Evolutionary conservation across 2,888 invertebrate species (phyloP).

Genomic region (Drosophila demipolita): DNA sequence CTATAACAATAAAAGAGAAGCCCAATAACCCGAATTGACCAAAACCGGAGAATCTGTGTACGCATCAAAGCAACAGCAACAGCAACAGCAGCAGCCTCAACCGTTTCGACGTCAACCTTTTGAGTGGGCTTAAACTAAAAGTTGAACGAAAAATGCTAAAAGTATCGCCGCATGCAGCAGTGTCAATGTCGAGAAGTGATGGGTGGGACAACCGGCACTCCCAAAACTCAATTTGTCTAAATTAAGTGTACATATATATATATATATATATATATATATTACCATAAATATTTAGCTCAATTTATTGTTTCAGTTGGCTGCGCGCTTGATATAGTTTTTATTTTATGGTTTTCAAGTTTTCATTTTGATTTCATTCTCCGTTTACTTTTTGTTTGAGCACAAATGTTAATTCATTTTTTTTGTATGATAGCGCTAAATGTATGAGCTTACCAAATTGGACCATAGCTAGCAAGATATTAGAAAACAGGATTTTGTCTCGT

Average conservation of each 20-base stretch:
- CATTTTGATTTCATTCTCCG: constrained; percentile 29
- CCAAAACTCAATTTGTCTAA: constrained; percentile 69
- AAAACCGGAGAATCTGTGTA: constrained; percentile 49
- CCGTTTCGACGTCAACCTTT: constrained; percentile 14
- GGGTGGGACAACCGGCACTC: constrained; percentile 52
- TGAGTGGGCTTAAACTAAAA: constrained; percentile 44
- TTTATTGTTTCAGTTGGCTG: constrained; percentile 62
- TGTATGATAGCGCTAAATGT: constrained; percentile 53
- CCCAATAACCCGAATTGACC: constrained; percentile 42
- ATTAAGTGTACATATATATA: constrained; percentile 57
- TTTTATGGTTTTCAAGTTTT: constrained; percentile 34
- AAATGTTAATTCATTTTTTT: constrained; percentile 18
- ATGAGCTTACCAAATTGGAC: constrained; percentile 68
- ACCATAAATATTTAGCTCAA: constrained; percentile 72
- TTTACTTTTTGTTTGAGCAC: background rate
- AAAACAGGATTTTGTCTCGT: constrained; percentile 51
- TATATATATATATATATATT: constrained; percentile 29
- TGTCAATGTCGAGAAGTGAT: constrained; percentile 69
- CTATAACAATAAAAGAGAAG: constrained; percentile 63
- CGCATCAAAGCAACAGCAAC: constrained; percentile 23
- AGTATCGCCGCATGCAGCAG: constrained; percentile 67
- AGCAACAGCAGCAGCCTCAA: background rate
- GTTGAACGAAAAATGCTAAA: constrained; percentile 42
- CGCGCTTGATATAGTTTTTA: constrained; percentile 26
- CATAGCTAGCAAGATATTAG: constrained; percentile 57